Percentiles rank a stretch among this genome's conserved stretches.
Evolutionary conservation across 2,888 invertebrate species (phyloP).

Genomic region (Caenorhabditis sp.): DNA sequence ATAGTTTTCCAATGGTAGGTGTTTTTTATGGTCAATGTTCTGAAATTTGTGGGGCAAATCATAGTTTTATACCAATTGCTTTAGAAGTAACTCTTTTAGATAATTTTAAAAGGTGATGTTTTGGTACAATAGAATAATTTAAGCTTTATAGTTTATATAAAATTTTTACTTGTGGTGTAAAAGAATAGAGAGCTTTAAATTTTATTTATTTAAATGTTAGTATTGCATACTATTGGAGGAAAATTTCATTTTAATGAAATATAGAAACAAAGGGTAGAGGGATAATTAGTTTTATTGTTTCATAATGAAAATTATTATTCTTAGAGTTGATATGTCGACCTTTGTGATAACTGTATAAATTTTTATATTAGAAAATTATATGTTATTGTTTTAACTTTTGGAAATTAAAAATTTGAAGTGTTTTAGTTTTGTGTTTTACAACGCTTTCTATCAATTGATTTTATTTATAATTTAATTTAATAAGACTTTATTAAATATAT

Average conservation of each 20-base stretch:
- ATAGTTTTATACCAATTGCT: constrained; percentile 82
- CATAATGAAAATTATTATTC: constrained; percentile 51
- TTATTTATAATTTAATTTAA: constrained; percentile 29
- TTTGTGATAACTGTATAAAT: constrained; percentile 53
- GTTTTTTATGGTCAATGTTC: constrained; percentile 82
- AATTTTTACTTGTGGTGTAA: constrained; percentile 57
- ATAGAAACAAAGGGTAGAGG: constrained; percentile 53
- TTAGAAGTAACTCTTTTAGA: constrained; percentile 59
- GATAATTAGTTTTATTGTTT: constrained; percentile 52
- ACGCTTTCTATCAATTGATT: constrained; percentile 42
- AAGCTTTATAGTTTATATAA: constrained; percentile 51
- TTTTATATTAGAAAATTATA: constrained; percentile 58
- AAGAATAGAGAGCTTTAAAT: constrained; percentile 49
- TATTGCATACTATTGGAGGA: constrained; percentile 76
- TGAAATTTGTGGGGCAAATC: constrained; percentile 84
- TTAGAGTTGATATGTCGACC: constrained; percentile 55
- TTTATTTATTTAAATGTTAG: constrained; percentile 48
- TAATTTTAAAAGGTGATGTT: constrained; percentile 57
- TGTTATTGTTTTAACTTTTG: constrained; percentile 29
- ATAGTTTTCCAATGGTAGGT: constrained; percentile 78
- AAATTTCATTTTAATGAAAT: constrained; percentile 58
- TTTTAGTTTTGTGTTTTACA: constrained; percentile 53
- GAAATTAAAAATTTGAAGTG: constrained; percentile 54
- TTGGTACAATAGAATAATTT: constrained; percentile 45
- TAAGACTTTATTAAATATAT: constrained; percentile 46